These are phyloP conservation scores for Ceuthmochares aereus DNA, from an alignment of 2,113 vertebrate species.

Conservation along the genomic window DNA sequence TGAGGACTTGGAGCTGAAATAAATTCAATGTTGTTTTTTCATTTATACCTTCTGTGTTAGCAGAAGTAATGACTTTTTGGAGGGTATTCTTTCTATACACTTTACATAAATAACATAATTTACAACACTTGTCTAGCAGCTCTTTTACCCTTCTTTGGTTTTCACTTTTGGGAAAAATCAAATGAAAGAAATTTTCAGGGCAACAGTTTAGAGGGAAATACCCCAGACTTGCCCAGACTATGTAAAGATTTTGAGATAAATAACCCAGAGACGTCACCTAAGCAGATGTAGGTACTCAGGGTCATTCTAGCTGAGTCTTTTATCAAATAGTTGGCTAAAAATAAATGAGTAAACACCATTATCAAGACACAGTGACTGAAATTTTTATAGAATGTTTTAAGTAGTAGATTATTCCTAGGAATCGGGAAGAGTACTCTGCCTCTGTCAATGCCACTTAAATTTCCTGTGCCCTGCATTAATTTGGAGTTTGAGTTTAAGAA, in stretches of 20 bases:
- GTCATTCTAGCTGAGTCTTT: background rate
- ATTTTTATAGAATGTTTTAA: background rate
- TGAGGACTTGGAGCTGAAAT: background rate
- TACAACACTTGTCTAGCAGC: background rate
- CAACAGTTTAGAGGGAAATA: background rate
- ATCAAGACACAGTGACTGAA: background rate
- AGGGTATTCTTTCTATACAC: background rate
- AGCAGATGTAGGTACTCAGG: background rate
- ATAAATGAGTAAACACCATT: background rate
- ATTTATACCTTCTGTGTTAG: background rate
- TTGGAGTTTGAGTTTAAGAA: background rate
- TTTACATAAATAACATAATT: background rate
- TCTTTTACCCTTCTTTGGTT: background rate
- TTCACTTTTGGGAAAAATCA: background rate
- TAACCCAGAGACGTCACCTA: background rate
- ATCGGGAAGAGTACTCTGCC: background rate
- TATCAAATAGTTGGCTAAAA: background rate
- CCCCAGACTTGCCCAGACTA: background rate
- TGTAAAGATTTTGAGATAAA: background rate
- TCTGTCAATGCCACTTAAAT: background rate
- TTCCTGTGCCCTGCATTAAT: background rate
- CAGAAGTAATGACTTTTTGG: background rate
- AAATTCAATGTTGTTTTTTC: background rate
- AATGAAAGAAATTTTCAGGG: background rate
- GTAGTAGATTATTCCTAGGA: background rate